These are phyloP conservation scores for Pachycephus smyrnensis DNA, from an alignment of 2,888 invertebrate genomes.

Conservation along the genomic window DNA sequence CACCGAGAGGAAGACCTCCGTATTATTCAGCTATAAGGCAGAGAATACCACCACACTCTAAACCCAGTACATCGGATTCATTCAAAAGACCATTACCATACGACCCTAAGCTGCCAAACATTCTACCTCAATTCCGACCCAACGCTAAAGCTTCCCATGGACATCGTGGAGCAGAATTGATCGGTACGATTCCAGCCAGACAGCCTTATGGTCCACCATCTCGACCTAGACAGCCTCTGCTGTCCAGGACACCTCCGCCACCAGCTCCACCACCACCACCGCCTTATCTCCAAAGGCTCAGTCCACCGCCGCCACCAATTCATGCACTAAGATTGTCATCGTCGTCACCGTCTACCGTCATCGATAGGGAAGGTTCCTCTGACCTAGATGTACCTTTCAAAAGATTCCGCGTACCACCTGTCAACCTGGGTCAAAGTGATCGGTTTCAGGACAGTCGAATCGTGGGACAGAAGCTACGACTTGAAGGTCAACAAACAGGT, in stretches of 20 bases:
- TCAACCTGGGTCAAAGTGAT: slow-evolving; percentile 23
- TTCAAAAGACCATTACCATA: slow-evolving; percentile 45
- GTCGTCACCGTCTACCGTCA: slow-evolving; percentile 16
- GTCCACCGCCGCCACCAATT: slow-evolving; percentile 68
- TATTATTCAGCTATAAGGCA: slow-evolving; percentile 45
- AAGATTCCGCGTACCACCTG: slow-evolving; percentile 26
- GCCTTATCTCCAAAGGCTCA: slow-evolving; percentile 65
- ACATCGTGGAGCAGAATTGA: slow-evolving; percentile 58
- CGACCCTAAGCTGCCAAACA: slow-evolving; percentile 72
- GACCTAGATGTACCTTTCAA: slow-evolving; percentile 7
- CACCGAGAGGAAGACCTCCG: slow-evolving; percentile 41
- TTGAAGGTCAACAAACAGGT: slow-evolving; percentile 21
- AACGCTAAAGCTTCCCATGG: slow-evolving; percentile 73
- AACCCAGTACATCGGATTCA: too few species aligned
- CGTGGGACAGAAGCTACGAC: slow-evolving; percentile 39
- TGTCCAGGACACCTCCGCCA: slow-evolving; percentile 40
- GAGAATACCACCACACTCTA: slow-evolving; percentile 35
- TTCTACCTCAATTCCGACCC: slow-evolving; percentile 79
- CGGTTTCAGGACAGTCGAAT: slow-evolving; percentile 26
- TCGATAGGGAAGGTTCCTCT: slow-evolving; percentile 2
- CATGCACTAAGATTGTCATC: slow-evolving; percentile 37
- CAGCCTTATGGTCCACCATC: slow-evolving; percentile 1
- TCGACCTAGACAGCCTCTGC: slow-evolving; percentile 9
- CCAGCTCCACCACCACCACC: slow-evolving; percentile 61
- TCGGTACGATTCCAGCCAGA: slow-evolving; percentile 40